A percentile compares a stretch with the other conserved stretches of the same genome.
Conservation (phyloP, 2,113 vertebrate species). For the Butorides virescens region DNA sequence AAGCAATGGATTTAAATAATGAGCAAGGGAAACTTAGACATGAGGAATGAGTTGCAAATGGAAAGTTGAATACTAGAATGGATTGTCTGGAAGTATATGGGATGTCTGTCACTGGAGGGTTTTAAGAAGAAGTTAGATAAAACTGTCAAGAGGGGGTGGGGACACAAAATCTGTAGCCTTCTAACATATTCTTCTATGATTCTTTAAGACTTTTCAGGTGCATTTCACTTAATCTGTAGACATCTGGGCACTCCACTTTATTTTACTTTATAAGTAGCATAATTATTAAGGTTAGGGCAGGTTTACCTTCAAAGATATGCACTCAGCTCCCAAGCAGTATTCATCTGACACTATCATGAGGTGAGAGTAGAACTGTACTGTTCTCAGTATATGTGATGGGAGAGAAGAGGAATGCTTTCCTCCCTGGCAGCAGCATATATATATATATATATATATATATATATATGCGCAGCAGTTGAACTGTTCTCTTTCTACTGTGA, state of each 20-base stretch:
- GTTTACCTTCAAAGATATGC: background rate
- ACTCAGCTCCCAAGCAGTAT: background rate
- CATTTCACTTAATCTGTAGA: background rate
- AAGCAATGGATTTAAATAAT: background rate
- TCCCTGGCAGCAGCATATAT: background rate
- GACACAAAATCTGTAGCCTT: background rate
- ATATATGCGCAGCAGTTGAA: background rate
- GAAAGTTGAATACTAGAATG: background rate
- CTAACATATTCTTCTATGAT: background rate
- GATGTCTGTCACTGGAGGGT: background rate
- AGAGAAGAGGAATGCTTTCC: background rate
- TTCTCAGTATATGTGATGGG: background rate
- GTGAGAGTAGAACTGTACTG: background rate
- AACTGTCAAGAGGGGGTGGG: background rate
- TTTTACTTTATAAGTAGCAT: background rate
- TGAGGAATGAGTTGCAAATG: background rate
- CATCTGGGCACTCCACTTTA: background rate
- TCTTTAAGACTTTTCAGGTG: background rate
- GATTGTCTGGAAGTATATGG: background rate
- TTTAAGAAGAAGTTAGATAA: background rate
- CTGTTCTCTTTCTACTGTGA: background rate
- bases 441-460: background rate
- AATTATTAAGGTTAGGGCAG: background rate
- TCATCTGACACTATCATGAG: background rate
- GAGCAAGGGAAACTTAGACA: background rate